Percentiles rank a stretch among this genome's conserved stretches.
Evolutionary conservation across 2,888 invertebrate species (phyloP).

Genomic region (Drosophila neotestacea): DNA sequence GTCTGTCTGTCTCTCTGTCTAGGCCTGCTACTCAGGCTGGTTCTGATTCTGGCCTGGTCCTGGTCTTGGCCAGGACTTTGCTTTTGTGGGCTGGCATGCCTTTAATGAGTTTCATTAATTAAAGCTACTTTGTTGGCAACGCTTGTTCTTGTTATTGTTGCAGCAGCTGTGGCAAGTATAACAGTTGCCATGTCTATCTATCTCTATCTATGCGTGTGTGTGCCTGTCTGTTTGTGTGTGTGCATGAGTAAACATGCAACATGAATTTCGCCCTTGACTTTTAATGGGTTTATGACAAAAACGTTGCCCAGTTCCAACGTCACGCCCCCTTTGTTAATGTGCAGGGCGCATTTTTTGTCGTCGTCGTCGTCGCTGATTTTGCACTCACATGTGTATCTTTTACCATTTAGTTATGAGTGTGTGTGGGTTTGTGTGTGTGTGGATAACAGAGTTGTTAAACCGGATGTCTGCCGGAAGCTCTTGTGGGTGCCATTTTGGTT

Average conservation of each 20-base stretch:
- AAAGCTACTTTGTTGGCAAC: conserved; percentile 71
- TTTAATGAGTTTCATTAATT: conserved; percentile 81
- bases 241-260: conserved; percentile 72
- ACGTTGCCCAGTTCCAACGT: conserved; percentile 41
- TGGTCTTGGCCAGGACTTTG: conserved; percentile 30
- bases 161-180: conserved; percentile 30
- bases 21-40: conserved; percentile 25
- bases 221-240: conserved; percentile 39
- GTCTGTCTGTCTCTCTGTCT: conserved; percentile 40
- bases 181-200: conserved; percentile 25
- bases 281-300: conserved; percentile 82
- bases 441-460: conserved; percentile 74
- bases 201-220: conserved; percentile 11
- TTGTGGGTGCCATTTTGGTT: conserved; percentile 79
- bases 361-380: conserved; percentile 48
- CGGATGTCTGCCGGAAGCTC: conserved; percentile 76
- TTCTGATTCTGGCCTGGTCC: conserved; percentile 6
- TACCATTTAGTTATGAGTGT: not conserved
- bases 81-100: conserved; percentile 46
- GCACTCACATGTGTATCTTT: conserved; percentile 20
- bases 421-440: conserved; percentile 26
- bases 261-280: conserved; percentile 82
- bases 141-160: conserved; percentile 44
- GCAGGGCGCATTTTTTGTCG: conserved; percentile 50
- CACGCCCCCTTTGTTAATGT: conserved; percentile 58